Base-by-base conservation (phyloP, 2,797 vertebrate species). In the Alca torda region DNA sequence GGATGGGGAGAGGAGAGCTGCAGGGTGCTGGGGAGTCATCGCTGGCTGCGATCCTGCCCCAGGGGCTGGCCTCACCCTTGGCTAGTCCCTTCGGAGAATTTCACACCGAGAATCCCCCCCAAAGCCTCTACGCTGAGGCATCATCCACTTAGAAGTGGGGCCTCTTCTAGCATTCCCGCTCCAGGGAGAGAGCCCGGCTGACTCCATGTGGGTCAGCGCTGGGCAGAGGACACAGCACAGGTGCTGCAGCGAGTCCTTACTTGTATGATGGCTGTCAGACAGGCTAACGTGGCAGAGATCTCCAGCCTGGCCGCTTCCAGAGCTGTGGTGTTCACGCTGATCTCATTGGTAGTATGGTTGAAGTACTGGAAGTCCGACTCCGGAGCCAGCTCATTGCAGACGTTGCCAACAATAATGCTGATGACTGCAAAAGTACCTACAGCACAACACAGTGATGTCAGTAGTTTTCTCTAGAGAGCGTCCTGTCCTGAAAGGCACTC, bases 361-460 rank as follows among this genome's bases (percentile, higher is more conserved):
- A 98, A 98, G 94, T 99, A 97, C 84, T 95, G 98, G 96, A 99
- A 99, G 78, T 99, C 97, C 0, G 98, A 98, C 91, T 99, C 98
- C 0, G 99, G 99, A 69, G 98, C 99, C 97, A 99, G 95, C 67
- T 98, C 97, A 24, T 99, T 98, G 97, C 99, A 99, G 92, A 99
- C 96, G 39, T 98, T 99, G 92, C 99, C 98, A 95, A 99, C 99
- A 93, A 99, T 99, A 83, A 99, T 99, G 98, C 99, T 99, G 98
- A 99, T 96, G 94, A 99, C 99, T 89, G 99, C 99, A 97, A 99
- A 99, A 24, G 99, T 99, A 68, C 99, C 99, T 99, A 92, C 63
- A 43, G 91, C 91, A 76, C 72, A 87, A n/a, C 59, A 72, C 18
- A 8, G 75, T 25, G 50, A 70, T 59, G 90, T 90, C 83, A 93